Percentiles rank a stretch among this genome's conserved stretches.
Evolutionary conservation across 2,888 invertebrate genomes (phyloP).

Genomic region (Aplocera efformata): DNA sequence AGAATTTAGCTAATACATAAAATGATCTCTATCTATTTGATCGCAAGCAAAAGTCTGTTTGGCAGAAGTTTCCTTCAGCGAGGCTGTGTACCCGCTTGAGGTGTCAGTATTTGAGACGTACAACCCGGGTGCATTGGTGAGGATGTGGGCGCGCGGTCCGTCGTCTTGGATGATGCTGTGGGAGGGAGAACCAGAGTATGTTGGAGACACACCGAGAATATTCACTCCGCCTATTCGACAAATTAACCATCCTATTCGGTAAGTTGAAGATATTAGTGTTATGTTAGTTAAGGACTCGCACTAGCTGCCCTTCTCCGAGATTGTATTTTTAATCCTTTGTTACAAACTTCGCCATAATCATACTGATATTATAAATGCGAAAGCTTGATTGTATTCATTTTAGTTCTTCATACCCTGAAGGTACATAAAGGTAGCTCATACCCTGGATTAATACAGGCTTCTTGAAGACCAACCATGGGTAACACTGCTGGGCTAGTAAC

Average conservation of each 20-base stretch:
- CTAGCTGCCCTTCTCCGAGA: background rate
- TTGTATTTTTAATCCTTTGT: too few species aligned
- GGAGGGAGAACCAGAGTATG: conserved; percentile 85
- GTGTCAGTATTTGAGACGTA: conserved; percentile 91
- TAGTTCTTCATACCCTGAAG: too few species aligned
- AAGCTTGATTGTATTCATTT: too few species aligned
- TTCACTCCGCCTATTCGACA: conserved; percentile 87
- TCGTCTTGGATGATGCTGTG: conserved; percentile 86
- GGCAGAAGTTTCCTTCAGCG: conserved; percentile 84
- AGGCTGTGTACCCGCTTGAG: conserved; percentile 83
- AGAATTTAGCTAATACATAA: too few species aligned
- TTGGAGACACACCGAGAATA: conserved; percentile 83
- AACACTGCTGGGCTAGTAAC: too few species aligned
- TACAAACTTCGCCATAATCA: too few species aligned
- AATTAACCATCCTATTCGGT: conserved; percentile 67
- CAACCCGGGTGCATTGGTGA: conserved; percentile 90
- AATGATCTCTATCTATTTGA: conserved; percentile 15
- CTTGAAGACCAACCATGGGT: too few species aligned
- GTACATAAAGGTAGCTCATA: too few species aligned
- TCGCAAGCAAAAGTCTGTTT: conserved; percentile 45
- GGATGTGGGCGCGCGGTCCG: conserved; percentile 85
- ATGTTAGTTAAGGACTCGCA: background rate
- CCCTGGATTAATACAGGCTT: too few species aligned
- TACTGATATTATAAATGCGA: too few species aligned
- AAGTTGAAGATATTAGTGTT: conserved; percentile 15